phyloP scores from a whole-genome alignment of 2,797 vertebrate genomes.

The Melanotaenia boesemani region DNA sequence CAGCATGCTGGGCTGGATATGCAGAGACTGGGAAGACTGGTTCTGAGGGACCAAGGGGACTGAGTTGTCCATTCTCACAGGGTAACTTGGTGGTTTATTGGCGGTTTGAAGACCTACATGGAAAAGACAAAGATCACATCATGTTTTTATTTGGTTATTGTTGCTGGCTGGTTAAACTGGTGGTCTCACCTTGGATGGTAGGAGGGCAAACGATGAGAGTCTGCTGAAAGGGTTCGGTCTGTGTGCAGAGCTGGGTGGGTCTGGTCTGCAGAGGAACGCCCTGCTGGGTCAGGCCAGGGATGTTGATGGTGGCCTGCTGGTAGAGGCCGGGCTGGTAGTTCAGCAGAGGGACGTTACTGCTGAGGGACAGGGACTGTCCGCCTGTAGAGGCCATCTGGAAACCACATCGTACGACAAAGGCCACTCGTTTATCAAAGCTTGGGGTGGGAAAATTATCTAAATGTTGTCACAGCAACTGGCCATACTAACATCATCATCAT shows the following conservation, averaged over 20 bases:
- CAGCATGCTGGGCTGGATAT: slow-evolving; percentile 95
- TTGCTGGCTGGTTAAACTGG: not conserved
- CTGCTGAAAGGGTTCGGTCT: slow-evolving; percentile 96
- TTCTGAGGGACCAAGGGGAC: slow-evolving; percentile 94
- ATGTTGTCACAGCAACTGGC: not conserved
- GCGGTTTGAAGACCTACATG: slow-evolving; percentile 90
- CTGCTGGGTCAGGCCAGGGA: slow-evolving; percentile 93
- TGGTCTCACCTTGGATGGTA: slow-evolving; percentile 92
- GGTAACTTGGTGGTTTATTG: slow-evolving; percentile 92
- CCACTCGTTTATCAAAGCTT: not conserved
- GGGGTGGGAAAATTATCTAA: not conserved
- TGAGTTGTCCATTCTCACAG: slow-evolving; percentile 95
- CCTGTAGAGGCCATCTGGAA: slow-evolving; percentile 92
- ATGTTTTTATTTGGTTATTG: not conserved
- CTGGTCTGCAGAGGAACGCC: slow-evolving; percentile 93
- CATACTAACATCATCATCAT: no score
- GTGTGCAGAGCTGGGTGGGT: slow-evolving; percentile 93
- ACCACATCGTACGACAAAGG: not conserved
- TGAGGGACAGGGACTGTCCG: slow-evolving; percentile 93
- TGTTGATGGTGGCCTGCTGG: slow-evolving; percentile 94
- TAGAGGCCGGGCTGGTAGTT: slow-evolving; percentile 97
- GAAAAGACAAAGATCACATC: not conserved
- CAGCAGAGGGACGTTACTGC: slow-evolving; percentile 93
- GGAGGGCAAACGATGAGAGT: slow-evolving; percentile 98
- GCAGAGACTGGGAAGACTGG: slow-evolving; percentile 92